Conservation (phyloP, 2,888 invertebrate genomes). For the Phyllotreta cruciferae region DNA sequence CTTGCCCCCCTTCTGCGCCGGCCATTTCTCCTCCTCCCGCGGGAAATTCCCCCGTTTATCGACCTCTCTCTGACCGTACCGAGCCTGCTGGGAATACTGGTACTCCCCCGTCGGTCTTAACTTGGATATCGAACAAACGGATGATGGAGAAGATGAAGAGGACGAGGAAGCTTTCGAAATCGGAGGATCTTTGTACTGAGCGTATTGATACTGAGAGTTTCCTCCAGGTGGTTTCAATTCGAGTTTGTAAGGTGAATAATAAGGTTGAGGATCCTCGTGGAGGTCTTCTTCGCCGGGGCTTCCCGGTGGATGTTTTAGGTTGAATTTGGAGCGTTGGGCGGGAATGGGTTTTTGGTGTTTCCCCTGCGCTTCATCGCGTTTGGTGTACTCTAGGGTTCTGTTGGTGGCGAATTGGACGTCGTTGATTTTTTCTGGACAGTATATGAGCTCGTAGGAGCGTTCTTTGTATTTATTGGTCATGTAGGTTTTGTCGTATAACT, state of each 20-base stretch:
- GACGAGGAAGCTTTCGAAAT: too few relatives aligned
- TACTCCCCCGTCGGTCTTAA: too few relatives aligned
- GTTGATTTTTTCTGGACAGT: constrained; percentile 55
- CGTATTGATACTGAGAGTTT: too few relatives aligned
- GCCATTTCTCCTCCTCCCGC: constrained; percentile 59
- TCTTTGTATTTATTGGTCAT: constrained; percentile 32
- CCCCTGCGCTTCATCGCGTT: constrained; percentile 46
- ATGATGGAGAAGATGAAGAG: too few relatives aligned
- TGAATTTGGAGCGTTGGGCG: too few relatives aligned
- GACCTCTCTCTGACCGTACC: too few relatives aligned
- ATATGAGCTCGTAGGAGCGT: constrained; percentile 57
- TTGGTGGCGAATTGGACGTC: constrained; percentile 58
- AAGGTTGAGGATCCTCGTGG: constrained; percentile 65
- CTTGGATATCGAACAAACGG: too few relatives aligned
- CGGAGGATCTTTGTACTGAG: too few relatives aligned
- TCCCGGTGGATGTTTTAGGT: constrained; percentile 61
- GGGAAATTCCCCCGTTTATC: constrained; percentile 7
- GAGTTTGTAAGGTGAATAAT: too few relatives aligned
- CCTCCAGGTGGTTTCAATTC: too few relatives aligned
- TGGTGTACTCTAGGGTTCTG: constrained; percentile 50
- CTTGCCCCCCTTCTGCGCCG: constrained; percentile 53
- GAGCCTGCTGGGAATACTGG: too few relatives aligned
- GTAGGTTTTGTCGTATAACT: constrained; percentile 18
- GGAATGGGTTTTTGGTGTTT: constrained; percentile 48
- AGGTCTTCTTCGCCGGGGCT: constrained; percentile 55